phyloP scores from a whole-genome alignment of 2,113 vertebrate species.

The Rhipidura dahli region DNA sequence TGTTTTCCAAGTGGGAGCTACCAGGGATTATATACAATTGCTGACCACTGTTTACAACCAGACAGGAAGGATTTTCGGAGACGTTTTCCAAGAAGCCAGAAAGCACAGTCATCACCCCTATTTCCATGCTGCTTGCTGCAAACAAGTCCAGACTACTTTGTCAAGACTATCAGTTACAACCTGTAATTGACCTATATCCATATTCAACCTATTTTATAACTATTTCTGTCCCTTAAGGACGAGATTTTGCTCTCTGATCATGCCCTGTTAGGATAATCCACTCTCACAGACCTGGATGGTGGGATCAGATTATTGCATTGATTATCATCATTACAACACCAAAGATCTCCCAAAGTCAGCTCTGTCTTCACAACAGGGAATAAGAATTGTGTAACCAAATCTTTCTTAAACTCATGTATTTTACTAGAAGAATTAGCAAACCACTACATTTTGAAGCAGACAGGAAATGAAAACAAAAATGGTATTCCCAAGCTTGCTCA shows the following conservation, averaged over 20 bases:
- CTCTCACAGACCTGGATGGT: background rate
- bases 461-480: background rate
- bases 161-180: background rate
- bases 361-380: background rate
- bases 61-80: background rate
- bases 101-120: background rate
- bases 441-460: background rate
- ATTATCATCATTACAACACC: background rate
- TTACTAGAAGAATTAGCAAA: background rate
- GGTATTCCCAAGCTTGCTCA: slow-evolving; percentile 37
- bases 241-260: background rate
- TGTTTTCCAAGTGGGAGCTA: background rate
- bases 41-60: background rate
- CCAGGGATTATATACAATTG: background rate
- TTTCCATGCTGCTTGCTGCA: background rate
- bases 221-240: background rate
- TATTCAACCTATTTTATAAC: background rate
- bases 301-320: background rate
- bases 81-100: background rate
- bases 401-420: background rate
- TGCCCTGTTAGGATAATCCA: background rate
- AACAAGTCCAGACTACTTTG: background rate
- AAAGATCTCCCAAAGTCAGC: background rate
- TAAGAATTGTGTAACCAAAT: background rate
- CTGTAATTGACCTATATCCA: background rate